Percentiles rank a stretch among this genome's conserved stretches.
These are phyloP conservation scores for Datnioides undecimradiatus DNA, from an alignment of 2,113 vertebrate species.

Conservation along the genomic window DNA sequence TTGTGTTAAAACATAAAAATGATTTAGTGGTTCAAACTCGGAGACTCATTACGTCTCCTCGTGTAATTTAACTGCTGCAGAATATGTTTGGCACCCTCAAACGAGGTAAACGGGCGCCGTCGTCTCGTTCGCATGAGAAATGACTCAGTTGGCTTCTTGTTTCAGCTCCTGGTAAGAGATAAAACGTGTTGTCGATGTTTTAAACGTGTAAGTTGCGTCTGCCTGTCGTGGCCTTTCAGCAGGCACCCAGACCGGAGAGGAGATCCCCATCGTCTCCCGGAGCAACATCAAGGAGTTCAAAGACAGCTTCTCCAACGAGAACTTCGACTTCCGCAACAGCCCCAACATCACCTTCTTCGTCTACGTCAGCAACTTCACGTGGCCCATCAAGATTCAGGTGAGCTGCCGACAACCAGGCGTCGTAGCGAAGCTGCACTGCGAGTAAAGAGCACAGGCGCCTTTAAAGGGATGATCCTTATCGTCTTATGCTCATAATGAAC, in stretches of 20 bases:
- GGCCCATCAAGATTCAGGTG: slow-evolving; percentile 95
- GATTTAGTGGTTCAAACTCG: not conserved
- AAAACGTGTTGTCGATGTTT: not conserved
- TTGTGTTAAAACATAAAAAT: not conserved
- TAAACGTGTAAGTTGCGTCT: too few relatives aligned
- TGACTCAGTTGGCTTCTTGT: not conserved
- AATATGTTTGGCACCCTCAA: not conserved
- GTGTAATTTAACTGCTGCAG: not conserved
- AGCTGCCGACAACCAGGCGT: not conserved
- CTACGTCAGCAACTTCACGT: slow-evolving; percentile 99
- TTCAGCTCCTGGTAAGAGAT: not conserved
- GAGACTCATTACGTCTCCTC: not conserved
- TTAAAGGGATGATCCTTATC: not conserved
- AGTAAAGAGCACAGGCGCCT: not conserved
- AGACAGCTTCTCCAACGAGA: slow-evolving; percentile 98
- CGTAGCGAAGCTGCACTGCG: not conserved
- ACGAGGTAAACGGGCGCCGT: not conserved
- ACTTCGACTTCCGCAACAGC: slow-evolving; percentile 98
- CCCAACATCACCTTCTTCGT: slow-evolving; percentile 99
- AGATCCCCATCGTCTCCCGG: slow-evolving; percentile 93
- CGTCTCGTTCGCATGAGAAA: not conserved
- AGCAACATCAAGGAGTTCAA: slow-evolving; percentile 97
- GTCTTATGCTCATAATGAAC: not conserved
- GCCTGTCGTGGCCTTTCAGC: too few relatives aligned
- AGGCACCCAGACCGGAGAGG: slow-evolving; percentile 95